A percentile compares a stretch with the other conserved stretches of the same genome.
Conservation (phyloP, 2,797 vertebrate species). For the Toxotes lorentzi region DNA sequence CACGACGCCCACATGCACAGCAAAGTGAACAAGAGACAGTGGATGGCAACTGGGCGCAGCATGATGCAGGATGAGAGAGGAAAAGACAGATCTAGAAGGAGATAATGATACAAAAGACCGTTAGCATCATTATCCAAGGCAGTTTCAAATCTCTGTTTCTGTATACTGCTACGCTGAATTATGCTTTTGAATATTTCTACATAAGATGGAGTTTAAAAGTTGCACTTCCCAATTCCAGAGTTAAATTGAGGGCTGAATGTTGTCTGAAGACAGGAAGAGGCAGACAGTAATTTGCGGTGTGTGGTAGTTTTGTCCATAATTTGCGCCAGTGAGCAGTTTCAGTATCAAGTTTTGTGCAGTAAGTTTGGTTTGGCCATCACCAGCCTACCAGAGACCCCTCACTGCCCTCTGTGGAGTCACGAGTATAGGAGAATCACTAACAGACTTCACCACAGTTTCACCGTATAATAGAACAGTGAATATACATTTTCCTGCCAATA, state of each 20-base stretch:
- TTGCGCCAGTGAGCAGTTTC: constrained; percentile 36
- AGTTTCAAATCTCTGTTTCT: background rate
- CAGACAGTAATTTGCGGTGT: constrained; percentile 53
- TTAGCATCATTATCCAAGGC: background rate
- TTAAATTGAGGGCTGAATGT: constrained; percentile 21
- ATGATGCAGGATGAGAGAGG: constrained; percentile 60
- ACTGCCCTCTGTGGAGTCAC: constrained; percentile 33
- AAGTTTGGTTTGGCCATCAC: constrained; percentile 56
- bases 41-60: constrained; percentile 48
- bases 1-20: constrained; percentile 61
- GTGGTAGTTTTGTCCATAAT: constrained; percentile 44
- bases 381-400: constrained; percentile 29
- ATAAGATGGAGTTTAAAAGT: background rate
- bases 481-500: constrained; percentile 12
- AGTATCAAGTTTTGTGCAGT: constrained; percentile 28
- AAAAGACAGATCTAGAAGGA: constrained; percentile 42
- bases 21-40: constrained; percentile 49
- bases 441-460: constrained; percentile 25
- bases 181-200: background rate
- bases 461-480: constrained; percentile 32
- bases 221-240: background rate
- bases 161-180: background rate
- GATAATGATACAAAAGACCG: constrained; percentile 13
- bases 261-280: constrained; percentile 29
- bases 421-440: constrained; percentile 26